phyloP scores from a whole-genome alignment of 2,888 invertebrate genomes.

The Ormyrus thymus region DNA sequence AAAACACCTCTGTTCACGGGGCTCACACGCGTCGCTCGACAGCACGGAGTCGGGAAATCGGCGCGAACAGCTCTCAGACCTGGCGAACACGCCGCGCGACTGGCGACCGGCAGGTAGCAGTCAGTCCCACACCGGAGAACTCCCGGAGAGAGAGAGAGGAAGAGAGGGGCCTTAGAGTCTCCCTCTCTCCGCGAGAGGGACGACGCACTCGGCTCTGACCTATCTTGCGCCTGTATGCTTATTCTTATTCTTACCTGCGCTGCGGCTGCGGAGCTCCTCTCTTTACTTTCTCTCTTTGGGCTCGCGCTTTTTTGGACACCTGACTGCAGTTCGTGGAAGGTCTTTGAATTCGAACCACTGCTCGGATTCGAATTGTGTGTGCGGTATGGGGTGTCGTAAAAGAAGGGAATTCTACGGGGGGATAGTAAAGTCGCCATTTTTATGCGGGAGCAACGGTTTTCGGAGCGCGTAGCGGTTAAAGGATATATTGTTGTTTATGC shows the following conservation, averaged over 20 bases:
- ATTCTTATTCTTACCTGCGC: too few species aligned
- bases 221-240: neutral
- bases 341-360: too few species aligned
- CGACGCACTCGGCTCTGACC: slow-evolving; percentile 1
- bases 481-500: too few species aligned
- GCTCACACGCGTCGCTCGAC: neutral
- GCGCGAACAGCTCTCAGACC: slow-evolving; percentile 18
- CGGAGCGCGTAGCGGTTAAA: too few species aligned
- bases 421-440: too few species aligned
- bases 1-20: neutral
- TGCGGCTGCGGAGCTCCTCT: too few species aligned
- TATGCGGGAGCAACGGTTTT: too few species aligned
- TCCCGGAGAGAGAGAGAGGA: neutral
- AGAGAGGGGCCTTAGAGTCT: slow-evolving; percentile 2
- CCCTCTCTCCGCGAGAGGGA: slow-evolving; percentile 9
- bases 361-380: too few species aligned
- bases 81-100: slow-evolving; percentile 52
- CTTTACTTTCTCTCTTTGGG: too few species aligned
- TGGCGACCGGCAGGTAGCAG: slow-evolving; percentile 44
- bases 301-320: too few species aligned
- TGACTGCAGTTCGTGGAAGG: too few species aligned
- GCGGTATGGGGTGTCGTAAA: neutral
- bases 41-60: neutral
- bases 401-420: too few species aligned
- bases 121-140: neutral